A percentile compares a stretch with the other conserved stretches of the same genome.
Conservation (phyloP, 2,113 vertebrate genomes). For the Siphamia tubifer region DNA sequence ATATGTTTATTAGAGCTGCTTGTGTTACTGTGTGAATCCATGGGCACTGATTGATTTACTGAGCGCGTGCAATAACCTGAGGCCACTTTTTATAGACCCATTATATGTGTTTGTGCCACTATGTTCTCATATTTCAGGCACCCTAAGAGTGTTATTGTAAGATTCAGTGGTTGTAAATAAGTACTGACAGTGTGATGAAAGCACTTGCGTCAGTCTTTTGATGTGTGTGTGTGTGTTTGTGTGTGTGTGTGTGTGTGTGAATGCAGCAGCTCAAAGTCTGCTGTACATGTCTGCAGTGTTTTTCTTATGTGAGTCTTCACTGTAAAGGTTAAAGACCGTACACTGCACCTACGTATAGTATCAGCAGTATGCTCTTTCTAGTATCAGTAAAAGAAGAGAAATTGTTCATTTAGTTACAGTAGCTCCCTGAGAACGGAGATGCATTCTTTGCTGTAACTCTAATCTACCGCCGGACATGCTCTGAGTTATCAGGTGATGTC, state of each 20-base stretch:
- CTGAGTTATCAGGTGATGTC: not conserved
- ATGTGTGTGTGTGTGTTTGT: too few relatives aligned
- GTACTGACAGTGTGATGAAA: constrained; percentile 25
- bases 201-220: constrained; percentile 8
- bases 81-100: not conserved
- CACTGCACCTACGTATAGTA: not conserved
- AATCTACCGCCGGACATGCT: not conserved
- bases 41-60: not conserved
- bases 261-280: not conserved
- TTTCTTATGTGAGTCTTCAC: too few relatives aligned
- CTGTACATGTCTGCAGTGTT: not conserved
- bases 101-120: not conserved
- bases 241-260: too few relatives aligned
- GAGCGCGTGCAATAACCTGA: not conserved
- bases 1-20: not conserved
- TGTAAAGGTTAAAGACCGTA: not conserved
- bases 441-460: constrained; percentile 11
- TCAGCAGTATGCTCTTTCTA: not conserved
- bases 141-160: not conserved
- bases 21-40: not conserved
- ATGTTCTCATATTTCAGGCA: not conserved
- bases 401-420: not conserved
- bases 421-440: not conserved
- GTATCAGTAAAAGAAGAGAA: not conserved
- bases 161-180: constrained; percentile 11